These are phyloP conservation scores for Candoia aspera DNA, from an alignment of 2,113 vertebrate genomes.

Conservation along the genomic window DNA sequence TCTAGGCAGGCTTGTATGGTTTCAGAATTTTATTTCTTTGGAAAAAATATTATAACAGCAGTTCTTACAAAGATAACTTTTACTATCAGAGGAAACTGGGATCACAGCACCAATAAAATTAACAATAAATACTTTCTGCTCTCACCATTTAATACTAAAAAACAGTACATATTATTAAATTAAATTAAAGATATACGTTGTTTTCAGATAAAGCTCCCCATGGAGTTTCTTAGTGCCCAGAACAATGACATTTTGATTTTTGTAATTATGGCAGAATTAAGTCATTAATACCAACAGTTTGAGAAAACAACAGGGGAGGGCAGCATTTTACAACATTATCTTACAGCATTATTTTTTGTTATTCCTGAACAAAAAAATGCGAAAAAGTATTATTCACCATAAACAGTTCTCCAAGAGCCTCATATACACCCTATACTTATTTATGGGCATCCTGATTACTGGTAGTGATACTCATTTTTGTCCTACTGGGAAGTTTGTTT, in stretches of 20 bases:
- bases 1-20: not conserved
- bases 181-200: not conserved
- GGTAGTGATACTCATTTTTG: not conserved
- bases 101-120: not conserved
- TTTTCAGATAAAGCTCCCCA: not conserved
- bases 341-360: not conserved
- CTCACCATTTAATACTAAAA: not conserved
- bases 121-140: not conserved
- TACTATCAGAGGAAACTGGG: not conserved
- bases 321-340: conserved; percentile 26
- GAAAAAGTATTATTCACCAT: not conserved
- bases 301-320: fast-evolving
- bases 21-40: not conserved
- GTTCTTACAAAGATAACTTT: not conserved
- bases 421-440: not conserved
- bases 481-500: not conserved
- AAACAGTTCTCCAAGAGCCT: not conserved
- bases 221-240: not conserved
- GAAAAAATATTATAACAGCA: not conserved
- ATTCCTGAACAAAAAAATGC: not conserved
- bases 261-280: not conserved
- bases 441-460: not conserved
- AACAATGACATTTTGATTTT: not conserved
- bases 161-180: not conserved
- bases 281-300: not conserved